phyloP scores from a whole-genome alignment of 2,797 vertebrate genomes.

The Pampus argenteus region DNA sequence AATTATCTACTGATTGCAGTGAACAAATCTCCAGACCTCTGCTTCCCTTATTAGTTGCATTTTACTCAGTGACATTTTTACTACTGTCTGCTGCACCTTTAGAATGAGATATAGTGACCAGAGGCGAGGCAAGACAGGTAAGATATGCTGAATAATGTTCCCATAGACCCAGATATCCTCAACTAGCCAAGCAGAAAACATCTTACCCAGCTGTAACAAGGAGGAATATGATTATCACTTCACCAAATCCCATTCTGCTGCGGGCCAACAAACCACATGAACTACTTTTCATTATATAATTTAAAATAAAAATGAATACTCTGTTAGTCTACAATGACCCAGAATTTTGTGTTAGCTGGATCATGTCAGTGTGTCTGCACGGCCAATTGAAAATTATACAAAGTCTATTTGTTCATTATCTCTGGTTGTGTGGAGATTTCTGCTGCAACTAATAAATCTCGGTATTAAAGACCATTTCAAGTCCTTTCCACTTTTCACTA shows the following conservation, averaged over 20 bases:
- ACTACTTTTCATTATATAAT: neutral
- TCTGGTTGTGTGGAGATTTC: neutral
- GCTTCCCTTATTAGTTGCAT: conserved; percentile 8
- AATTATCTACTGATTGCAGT: neutral
- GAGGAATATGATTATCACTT: conserved; percentile 28
- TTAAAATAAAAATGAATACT: too few relatives aligned
- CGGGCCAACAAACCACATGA: neutral
- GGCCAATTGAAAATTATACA: too few relatives aligned
- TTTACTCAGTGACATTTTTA: conserved; percentile 24
- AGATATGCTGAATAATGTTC: conserved; percentile 37
- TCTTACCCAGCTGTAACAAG: conserved; percentile 16
- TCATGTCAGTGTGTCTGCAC: too few relatives aligned
- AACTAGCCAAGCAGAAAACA: conserved; percentile 28
- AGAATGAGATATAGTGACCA: conserved; percentile 16
- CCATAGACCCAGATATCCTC: conserved; percentile 16
- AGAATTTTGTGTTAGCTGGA: neutral
- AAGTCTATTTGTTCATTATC: neutral
- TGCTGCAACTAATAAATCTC: conserved; percentile 6
- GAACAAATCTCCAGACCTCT: conserved; percentile 18
- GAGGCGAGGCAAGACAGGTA: conserved; percentile 11
- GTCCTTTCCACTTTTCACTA: neutral
- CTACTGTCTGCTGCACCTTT: conserved; percentile 13
- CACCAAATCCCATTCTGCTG: neutral
- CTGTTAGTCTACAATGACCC: neutral
- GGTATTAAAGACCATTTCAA: conserved; percentile 22